phyloP scores from a whole-genome alignment of 2,797 vertebrate species.

The Arremon brunneinucha region DNA sequence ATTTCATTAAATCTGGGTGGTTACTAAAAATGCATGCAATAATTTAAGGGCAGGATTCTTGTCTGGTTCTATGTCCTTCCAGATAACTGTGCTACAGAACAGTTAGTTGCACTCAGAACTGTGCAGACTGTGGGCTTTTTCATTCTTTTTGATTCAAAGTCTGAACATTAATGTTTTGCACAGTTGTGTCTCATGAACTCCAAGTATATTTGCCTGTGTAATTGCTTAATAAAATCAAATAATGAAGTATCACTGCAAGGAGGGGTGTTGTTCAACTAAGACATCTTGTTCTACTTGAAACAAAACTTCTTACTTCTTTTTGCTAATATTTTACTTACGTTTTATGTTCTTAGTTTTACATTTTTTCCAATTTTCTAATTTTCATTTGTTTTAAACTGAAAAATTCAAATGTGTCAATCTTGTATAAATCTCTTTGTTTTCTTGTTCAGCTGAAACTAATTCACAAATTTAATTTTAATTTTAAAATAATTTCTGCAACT shows the following conservation, averaged over 20 bases:
- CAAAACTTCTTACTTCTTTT: not conserved
- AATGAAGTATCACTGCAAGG: not conserved
- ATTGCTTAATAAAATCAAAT: slow-evolving; percentile 12
- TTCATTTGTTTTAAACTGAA: not conserved
- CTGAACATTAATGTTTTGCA: not conserved
- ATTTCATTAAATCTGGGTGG: not conserved
- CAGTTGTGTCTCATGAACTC: not conserved
- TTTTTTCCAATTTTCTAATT: not conserved
- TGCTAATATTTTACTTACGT: not conserved
- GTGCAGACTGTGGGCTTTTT: not conserved
- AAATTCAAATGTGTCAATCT: not conserved
- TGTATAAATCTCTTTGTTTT: not conserved
- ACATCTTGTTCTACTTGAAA: slow-evolving; percentile 7
- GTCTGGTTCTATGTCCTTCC: not conserved
- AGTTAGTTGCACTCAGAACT: not conserved
- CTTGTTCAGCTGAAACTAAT: not conserved
- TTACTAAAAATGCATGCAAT: slow-evolving; percentile 24
- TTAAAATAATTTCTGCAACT: not conserved
- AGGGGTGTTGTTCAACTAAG: not conserved
- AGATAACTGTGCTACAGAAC: slow-evolving; percentile 6
- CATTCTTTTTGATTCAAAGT: not conserved
- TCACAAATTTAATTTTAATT: not conserved
- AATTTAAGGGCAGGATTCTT: not conserved
- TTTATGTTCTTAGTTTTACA: not conserved
- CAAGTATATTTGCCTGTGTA: slow-evolving; percentile 10